Base-by-base conservation (phyloP, 92 coral and sea anemone genomes). In the Bergia sp. region DNA sequence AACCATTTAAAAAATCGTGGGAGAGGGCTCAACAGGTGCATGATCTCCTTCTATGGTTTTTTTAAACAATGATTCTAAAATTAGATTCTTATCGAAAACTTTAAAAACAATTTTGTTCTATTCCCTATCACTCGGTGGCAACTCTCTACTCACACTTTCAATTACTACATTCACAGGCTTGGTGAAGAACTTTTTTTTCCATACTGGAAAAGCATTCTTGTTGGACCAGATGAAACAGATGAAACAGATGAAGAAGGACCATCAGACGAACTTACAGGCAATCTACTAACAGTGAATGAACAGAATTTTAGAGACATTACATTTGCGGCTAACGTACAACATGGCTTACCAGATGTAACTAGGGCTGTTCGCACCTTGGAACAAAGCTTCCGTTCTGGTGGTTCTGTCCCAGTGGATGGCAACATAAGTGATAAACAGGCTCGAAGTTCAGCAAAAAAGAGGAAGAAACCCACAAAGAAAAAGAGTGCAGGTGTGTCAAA, bases 261-360 rank as follows among this genome's bases (percentile, higher is more conserved):
- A 47, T n/a, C 82, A 49, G 4, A n/a, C 1, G 57, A 78, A 49
- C 82, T 78, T 78, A n/a, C 65, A 47, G 29, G 82, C 82, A 78
- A n/a, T 47, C 10, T 45, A 78, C 82, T 78, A 78, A 78, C 82
- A n/a, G 82, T 78, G 3, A 78, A 78, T 78, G 82, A 78, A 78
- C 66, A 78, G 16, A 29, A 44, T 78, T 78, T 78, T 23, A 21
- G 39, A 78, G 82, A 78, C 82, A 78, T 78, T 49, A 47, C 82
- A 49, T 47, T 29, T 78, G 10, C 82, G 5, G 21, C 64, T 47
- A 45, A 78, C 37, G 39, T 78, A n/a, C 65, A 45, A 78, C 41
- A 78, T 44, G 82, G 82, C 82, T 78, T 47, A 78, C 82, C 64
- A 78, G 82, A 78, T 78, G 82, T 78, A 78, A 7, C 0, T 1